Percentiles rank a stretch among this genome's conserved stretches.
These are phyloP conservation scores for Amphipoea lucens DNA, from an alignment of 2,888 invertebrate species.

Conservation along the genomic window DNA sequence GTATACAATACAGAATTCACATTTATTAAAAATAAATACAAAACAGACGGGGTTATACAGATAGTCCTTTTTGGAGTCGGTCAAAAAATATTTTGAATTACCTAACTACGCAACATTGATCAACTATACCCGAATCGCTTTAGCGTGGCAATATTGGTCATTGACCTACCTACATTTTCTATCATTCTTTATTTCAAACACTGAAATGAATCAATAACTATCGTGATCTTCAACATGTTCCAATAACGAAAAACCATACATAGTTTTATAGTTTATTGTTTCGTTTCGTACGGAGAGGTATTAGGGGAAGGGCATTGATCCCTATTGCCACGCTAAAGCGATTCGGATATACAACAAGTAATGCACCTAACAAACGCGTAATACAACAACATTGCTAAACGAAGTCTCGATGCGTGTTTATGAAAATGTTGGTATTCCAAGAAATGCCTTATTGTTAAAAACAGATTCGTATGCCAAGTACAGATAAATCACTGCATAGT, in stretches of 20 bases:
- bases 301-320: background rate
- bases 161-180: background rate
- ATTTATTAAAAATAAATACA: slow-evolving; percentile 12
- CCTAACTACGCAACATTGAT: background rate
- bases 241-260: background rate
- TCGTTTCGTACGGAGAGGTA: background rate
- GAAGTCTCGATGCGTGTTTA: background rate
- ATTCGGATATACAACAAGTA: background rate
- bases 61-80: background rate
- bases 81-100: background rate
- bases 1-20: background rate
- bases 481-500: background rate
- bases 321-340: background rate
- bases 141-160: background rate
- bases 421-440: background rate
- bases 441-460: background rate
- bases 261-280: background rate
- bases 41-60: background rate
- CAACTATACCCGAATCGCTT: background rate
- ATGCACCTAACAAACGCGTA: background rate
- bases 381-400: slow-evolving; percentile 5
- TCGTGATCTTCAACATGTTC: too few species aligned
- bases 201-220: background rate
- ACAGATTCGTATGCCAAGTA: background rate
- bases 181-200: background rate